These are phyloP conservation scores for Machaerirhynchus nigripectus DNA, from an alignment of 2,113 vertebrate species.

Conservation along the genomic window DNA sequence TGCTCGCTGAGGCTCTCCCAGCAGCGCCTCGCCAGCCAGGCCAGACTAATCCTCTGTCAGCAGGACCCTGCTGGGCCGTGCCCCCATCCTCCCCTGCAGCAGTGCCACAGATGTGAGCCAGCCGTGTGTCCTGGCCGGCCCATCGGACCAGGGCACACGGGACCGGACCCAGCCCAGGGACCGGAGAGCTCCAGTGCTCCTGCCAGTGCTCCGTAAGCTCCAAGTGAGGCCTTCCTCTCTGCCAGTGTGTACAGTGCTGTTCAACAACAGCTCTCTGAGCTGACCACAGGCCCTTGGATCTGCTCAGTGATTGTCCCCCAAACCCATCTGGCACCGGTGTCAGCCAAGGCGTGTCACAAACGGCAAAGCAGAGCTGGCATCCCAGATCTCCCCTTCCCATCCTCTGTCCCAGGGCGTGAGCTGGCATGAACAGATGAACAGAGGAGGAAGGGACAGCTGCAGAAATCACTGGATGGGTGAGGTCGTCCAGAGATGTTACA, in stretches of 20 bases:
- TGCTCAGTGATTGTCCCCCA: background rate
- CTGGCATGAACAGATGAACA: background rate
- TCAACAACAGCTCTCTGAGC: background rate
- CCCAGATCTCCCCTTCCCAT: background rate
- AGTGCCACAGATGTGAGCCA: background rate
- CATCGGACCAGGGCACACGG: background rate
- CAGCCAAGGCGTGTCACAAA: background rate
- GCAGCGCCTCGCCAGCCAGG: background rate
- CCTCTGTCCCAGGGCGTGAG: background rate
- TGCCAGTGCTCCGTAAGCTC: background rate
- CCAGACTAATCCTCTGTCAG: background rate
- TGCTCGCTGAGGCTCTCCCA: background rate
- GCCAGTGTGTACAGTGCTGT: background rate
- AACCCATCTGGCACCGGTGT: background rate
- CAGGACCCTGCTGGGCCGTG: background rate
- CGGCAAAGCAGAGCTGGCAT: background rate
- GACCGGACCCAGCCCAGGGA: too few species aligned
- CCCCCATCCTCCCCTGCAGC: background rate
- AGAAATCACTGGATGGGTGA: background rate
- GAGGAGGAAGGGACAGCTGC: background rate
- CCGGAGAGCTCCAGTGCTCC: background rate
- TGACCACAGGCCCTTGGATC: background rate
- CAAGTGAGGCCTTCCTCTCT: background rate
- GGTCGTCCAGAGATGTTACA: background rate
- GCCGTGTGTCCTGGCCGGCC: background rate